Percentiles rank a stretch among this genome's conserved stretches.
Evolutionary conservation across 2,797 vertebrate species (phyloP).

Genomic region (Tympanoctomys barrerae): DNA sequence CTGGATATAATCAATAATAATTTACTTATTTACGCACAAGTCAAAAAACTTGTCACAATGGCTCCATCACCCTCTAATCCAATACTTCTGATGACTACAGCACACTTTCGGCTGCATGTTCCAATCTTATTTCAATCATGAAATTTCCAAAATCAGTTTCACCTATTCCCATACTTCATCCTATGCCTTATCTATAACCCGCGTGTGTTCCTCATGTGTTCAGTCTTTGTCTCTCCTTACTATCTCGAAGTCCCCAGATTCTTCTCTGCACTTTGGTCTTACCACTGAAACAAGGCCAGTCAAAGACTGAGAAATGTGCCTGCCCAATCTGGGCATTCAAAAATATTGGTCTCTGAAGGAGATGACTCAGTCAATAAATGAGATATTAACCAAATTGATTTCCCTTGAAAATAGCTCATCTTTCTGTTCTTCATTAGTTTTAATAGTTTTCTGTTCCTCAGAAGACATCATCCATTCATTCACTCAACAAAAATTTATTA

Average conservation of each 20-base stretch:
- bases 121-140: not conserved
- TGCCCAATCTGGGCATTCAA: not conserved
- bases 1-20: not conserved
- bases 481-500: conserved; percentile 5
- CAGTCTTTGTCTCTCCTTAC: not conserved
- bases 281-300: not conserved
- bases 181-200: not conserved
- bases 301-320: not conserved
- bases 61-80: not conserved
- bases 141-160: not conserved
- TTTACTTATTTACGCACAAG: not conserved
- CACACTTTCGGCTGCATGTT: not conserved
- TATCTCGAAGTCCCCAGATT: not conserved
- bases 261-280: not conserved
- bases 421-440: not conserved
- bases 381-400: conserved; percentile 11
- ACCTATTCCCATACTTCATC: not conserved
- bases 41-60: not conserved
- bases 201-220: not conserved
- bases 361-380: not conserved
- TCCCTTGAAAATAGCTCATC: conserved; percentile 9
- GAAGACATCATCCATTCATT: not conserved
- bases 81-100: not conserved
- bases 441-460: not conserved
- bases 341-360: not conserved